These are phyloP conservation scores for Acanthornis magna DNA, from an alignment of 2,797 vertebrate species.

Conservation along the genomic window DNA sequence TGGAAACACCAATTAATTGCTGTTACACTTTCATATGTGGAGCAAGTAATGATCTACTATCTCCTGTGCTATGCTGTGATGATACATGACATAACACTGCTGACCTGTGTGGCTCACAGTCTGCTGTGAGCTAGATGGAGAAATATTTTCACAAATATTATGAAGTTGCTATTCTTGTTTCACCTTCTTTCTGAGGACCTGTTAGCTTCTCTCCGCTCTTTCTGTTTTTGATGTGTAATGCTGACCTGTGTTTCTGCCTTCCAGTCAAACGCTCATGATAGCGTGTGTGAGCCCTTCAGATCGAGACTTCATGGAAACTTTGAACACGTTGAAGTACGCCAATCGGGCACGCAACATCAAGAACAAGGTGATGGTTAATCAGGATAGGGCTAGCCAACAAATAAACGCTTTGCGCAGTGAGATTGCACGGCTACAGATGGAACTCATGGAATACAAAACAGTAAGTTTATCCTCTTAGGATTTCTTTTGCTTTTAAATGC, in stretches of 20 bases:
- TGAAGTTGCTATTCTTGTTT: not conserved
- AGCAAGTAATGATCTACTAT: not conserved
- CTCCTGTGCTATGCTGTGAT: not conserved
- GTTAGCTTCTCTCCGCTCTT: not conserved
- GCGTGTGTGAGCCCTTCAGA: conserved; percentile 97
- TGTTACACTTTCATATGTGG: not conserved
- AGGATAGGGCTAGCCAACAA: conserved; percentile 95
- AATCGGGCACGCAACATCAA: conserved; percentile 97
- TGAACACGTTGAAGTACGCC: conserved; percentile 95
- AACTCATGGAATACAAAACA: conserved; percentile 96
- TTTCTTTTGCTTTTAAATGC: not conserved
- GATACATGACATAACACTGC: not conserved
- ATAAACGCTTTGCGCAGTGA: conserved; percentile 92
- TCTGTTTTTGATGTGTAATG: not conserved
- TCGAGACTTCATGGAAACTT: conserved; percentile 97
- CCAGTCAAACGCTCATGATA: conserved; percentile 97
- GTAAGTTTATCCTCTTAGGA: conserved; percentile 72
- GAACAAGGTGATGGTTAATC: conserved; percentile 96
- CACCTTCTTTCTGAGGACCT: not conserved
- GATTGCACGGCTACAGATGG: conserved; percentile 94
- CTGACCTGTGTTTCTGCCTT: conserved; percentile 32
- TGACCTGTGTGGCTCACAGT: not conserved
- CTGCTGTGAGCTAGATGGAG: not conserved
- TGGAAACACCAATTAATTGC: not conserved
- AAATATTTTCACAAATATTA: not conserved